Percentiles rank a stretch among this genome's conserved stretches.
Conservation (phyloP, 2,888 invertebrate species). For the Antheraea yamamai region DNA sequence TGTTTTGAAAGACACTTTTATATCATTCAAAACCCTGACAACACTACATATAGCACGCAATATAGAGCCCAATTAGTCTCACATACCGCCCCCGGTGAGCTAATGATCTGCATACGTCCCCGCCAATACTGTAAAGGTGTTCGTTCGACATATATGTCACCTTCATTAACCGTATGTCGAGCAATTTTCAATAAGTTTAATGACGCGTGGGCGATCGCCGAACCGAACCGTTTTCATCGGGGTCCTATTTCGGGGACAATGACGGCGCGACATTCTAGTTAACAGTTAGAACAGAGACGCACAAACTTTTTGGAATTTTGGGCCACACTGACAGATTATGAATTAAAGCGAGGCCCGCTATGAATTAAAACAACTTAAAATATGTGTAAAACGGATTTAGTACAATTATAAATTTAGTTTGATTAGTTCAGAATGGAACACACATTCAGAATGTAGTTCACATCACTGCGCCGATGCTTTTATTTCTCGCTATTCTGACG, state of each 20-base stretch:
- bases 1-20: background rate
- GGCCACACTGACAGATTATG: too few species aligned
- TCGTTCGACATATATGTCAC: background rate
- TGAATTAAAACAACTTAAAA: too few species aligned
- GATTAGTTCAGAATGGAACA: too few species aligned
- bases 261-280: background rate
- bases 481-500: too few species aligned
- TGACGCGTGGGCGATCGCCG: conserved; percentile 1
- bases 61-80: conserved; percentile 37
- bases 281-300: background rate
- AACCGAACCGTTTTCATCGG: background rate
- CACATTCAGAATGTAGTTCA: too few species aligned
- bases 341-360: too few species aligned
- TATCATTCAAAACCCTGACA: conserved; percentile 6
- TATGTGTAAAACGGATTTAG: too few species aligned
- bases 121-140: conserved; percentile 10
- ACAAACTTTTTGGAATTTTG: too few species aligned
- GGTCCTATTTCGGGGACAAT: conserved; percentile 7
- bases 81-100: conserved; percentile 35
- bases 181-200: conserved; percentile 24
- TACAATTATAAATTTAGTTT: too few species aligned
- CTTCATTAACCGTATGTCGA: conserved; percentile 12
- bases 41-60: conserved; percentile 30
- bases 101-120: conserved; percentile 51
- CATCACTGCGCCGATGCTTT: too few species aligned